phyloP scores from a whole-genome alignment of 2,797 vertebrate genomes.

The Phrynocephalus vlangalii region DNA sequence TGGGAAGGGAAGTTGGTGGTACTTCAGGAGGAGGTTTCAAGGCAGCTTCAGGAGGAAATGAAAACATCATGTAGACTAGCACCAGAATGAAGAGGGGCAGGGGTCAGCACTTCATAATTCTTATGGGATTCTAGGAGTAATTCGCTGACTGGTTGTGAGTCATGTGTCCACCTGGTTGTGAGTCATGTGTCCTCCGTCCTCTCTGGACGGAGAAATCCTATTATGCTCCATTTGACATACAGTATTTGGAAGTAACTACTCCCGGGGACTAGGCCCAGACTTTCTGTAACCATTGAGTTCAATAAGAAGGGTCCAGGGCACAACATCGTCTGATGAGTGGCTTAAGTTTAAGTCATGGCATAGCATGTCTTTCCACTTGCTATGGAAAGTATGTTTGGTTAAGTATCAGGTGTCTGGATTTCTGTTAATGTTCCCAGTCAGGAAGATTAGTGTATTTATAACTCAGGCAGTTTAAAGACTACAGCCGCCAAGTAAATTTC shows the following conservation, averaged over 20 bases:
- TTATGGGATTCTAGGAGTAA: too few relatives aligned
- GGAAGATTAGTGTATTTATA: conserved; percentile 68
- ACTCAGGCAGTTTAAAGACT: conserved; percentile 71
- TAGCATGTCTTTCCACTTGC: conserved; percentile 67
- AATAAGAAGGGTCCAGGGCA: conserved; percentile 45
- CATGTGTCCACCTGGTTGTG: too few relatives aligned
- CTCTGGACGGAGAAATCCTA: neutral
- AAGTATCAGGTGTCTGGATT: conserved; percentile 68
- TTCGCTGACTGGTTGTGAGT: too few relatives aligned
- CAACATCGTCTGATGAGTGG: conserved; percentile 29
- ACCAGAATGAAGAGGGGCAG: too few relatives aligned
- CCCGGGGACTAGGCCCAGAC: neutral
- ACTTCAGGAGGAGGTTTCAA: too few relatives aligned
- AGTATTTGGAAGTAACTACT: neutral
- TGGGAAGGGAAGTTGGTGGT: too few relatives aligned
- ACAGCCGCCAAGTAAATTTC: conserved; percentile 62
- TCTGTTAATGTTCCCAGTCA: conserved; percentile 61
- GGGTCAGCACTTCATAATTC: too few relatives aligned
- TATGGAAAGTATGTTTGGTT: conserved; percentile 72
- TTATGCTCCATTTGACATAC: neutral
- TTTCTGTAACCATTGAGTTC: conserved; percentile 16
- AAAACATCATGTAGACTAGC: too few relatives aligned
- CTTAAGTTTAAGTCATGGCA: conserved; percentile 61
- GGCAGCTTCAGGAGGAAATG: too few relatives aligned
- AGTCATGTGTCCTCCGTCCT: neutral